A percentile compares a stretch with the other conserved stretches of the same genome.
phyloP scores from a whole-genome alignment of 2,888 invertebrate species.

The Labia minor region DNA sequence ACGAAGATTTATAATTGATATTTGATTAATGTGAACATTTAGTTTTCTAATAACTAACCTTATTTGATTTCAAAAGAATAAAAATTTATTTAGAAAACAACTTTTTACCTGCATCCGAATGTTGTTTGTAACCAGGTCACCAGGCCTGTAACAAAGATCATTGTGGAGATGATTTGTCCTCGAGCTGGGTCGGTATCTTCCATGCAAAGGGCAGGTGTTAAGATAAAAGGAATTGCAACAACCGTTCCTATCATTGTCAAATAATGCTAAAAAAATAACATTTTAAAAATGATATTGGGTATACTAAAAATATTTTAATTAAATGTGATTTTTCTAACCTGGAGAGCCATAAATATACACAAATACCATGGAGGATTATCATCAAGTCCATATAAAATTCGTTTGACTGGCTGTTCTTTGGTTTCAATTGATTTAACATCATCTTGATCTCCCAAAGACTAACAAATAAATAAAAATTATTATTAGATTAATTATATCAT shows the following conservation, averaged over 20 bases:
- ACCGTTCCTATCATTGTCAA: slow-evolving; percentile 78
- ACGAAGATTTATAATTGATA: too few species aligned
- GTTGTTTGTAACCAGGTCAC: slow-evolving; percentile 63
- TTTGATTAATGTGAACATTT: too few species aligned
- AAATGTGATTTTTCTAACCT: slow-evolving; percentile 45
- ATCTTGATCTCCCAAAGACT: background rate
- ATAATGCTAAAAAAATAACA: slow-evolving; percentile 50
- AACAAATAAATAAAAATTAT: background rate
- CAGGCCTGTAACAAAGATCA: slow-evolving; percentile 72
- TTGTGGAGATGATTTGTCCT: slow-evolving; percentile 67
- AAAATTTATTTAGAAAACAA: too few species aligned
- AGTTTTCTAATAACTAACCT: too few species aligned
- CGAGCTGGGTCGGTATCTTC: slow-evolving; percentile 59
- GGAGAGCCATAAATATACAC: slow-evolving; percentile 68
- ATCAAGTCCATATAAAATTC: slow-evolving; percentile 61
- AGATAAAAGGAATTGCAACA: slow-evolving; percentile 68
- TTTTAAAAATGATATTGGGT: background rate
- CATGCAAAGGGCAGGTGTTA: slow-evolving; percentile 73
- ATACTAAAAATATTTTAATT: too few species aligned
- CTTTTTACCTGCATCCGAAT: slow-evolving; percentile 57
- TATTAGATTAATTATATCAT: too few species aligned
- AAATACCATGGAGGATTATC: slow-evolving; percentile 77
- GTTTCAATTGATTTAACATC: background rate
- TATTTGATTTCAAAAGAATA: too few species aligned
- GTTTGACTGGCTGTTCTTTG: background rate